Percentiles rank a stretch among this genome's conserved stretches.
Conservation (phyloP, 2,113 vertebrate genomes). For the Philantomba maxwellii region DNA sequence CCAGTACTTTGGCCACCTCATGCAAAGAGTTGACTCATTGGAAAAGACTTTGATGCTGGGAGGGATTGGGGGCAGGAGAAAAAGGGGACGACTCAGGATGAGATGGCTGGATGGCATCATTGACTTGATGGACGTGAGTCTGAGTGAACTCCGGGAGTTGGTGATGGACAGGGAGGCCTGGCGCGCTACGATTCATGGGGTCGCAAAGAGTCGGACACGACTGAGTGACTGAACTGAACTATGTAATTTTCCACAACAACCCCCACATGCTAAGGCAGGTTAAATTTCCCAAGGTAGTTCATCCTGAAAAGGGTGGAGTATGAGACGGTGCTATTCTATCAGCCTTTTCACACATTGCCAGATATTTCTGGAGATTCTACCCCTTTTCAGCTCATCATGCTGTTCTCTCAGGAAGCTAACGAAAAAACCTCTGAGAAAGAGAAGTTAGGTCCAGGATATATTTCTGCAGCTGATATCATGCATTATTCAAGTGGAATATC, state of each 20-base stretch:
- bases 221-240: no score
- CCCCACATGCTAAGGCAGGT: background rate
- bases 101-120: no score
- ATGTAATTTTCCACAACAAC: background rate
- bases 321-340: background rate
- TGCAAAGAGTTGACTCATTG: no score
- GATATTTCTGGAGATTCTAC: background rate
- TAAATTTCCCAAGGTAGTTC: background rate
- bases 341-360: background rate
- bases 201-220: no score
- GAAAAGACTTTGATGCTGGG: no score
- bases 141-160: no score
- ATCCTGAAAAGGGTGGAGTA: background rate
- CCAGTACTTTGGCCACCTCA: no score
- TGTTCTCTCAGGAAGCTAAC: background rate
- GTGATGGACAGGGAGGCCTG: no score
- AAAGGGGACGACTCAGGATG: no score
- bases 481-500: conserved; percentile 63
- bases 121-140: no score
- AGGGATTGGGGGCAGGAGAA: no score
- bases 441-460: background rate
- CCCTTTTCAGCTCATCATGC: background rate
- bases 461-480: background rate
- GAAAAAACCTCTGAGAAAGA: background rate
- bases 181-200: no score